phyloP scores from a whole-genome alignment of 2,113 vertebrate genomes.

The Fulmarus glacialis region DNA sequence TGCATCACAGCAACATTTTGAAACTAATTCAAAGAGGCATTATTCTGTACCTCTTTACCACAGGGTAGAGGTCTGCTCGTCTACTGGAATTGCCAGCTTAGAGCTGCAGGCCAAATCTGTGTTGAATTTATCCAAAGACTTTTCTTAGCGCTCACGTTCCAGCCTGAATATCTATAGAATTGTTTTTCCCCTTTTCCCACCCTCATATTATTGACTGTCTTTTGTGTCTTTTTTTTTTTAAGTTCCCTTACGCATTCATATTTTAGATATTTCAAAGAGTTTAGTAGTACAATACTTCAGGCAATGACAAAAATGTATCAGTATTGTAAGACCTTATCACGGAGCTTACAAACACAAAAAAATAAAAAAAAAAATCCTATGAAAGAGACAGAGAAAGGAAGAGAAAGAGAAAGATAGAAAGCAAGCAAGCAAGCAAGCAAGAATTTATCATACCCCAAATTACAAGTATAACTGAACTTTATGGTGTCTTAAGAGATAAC shows the following conservation, averaged over 20 bases:
- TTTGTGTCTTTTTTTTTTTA: neutral
- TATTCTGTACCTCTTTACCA: slow-evolving; percentile 71
- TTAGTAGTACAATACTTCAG: neutral
- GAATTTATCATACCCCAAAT: neutral
- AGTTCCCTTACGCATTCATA: neutral
- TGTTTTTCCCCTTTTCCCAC: slow-evolving; percentile 18
- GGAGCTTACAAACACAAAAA: neutral
- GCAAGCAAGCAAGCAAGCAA: neutral
- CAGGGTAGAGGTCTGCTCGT: slow-evolving; percentile 62
- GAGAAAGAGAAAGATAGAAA: neutral
- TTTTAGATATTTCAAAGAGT: neutral
- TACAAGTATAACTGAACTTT: neutral
- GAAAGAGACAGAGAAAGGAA: neutral
- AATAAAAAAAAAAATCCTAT: neutral
- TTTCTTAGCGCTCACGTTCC: slow-evolving; percentile 65
- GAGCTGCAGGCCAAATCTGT: slow-evolving; percentile 80
- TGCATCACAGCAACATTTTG: slow-evolving; percentile 68
- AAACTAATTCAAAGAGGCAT: slow-evolving; percentile 79
- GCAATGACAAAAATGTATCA: neutral
- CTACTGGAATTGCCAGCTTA: slow-evolving; percentile 62
- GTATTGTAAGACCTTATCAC: neutral
- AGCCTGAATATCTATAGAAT: slow-evolving; percentile 65
- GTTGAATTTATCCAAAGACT: slow-evolving; percentile 77
- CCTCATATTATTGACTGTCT: slow-evolving; percentile 23
- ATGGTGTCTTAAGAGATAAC: neutral